Percentiles rank a stretch among this genome's conserved stretches.
phyloP scores from a whole-genome alignment of 2,888 invertebrate species.

The Drosophila testacea region DNA sequence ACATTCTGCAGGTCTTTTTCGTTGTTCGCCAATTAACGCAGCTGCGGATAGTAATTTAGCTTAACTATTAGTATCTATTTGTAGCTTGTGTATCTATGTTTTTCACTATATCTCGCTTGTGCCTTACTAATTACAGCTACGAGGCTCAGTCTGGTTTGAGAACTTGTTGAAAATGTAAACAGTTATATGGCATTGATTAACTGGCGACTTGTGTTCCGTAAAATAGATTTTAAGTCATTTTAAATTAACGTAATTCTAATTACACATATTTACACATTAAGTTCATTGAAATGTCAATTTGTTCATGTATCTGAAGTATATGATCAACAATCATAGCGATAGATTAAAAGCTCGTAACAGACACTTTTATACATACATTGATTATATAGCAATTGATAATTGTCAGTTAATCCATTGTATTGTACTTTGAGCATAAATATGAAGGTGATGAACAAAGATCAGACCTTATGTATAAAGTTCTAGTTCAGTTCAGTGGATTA shows the following conservation, averaged over 20 bases:
- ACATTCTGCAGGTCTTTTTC: constrained; percentile 29
- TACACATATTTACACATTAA: constrained; percentile 30
- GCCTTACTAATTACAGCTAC: constrained; percentile 23
- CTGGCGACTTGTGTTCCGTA: constrained; percentile 20
- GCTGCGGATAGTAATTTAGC: constrained; percentile 55
- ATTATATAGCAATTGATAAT: constrained; percentile 16
- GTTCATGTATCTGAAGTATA: background rate
- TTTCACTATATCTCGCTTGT: constrained; percentile 8
- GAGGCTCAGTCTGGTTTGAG: constrained; percentile 9
- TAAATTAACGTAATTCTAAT: constrained; percentile 70
- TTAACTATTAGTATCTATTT: constrained; percentile 47
- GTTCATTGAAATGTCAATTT: constrained; percentile 72
- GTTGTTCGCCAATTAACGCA: constrained; percentile 69
- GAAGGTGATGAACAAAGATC: background rate
- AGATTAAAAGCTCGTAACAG: constrained; percentile 17
- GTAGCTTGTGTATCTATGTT: constrained; percentile 12
- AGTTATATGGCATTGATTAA: constrained; percentile 73
- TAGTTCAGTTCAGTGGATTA: background rate
- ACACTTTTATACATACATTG: constrained; percentile 1
- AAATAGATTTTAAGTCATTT: constrained; percentile 6
- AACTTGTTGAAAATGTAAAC: constrained; percentile 43
- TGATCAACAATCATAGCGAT: constrained; percentile 4
- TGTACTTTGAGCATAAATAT: constrained; percentile 16
- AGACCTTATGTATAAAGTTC: background rate
- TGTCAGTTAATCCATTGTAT: background rate